Conservation (phyloP, 2,797 vertebrate genomes). For the Chelidonichthys spinosus region DNA sequence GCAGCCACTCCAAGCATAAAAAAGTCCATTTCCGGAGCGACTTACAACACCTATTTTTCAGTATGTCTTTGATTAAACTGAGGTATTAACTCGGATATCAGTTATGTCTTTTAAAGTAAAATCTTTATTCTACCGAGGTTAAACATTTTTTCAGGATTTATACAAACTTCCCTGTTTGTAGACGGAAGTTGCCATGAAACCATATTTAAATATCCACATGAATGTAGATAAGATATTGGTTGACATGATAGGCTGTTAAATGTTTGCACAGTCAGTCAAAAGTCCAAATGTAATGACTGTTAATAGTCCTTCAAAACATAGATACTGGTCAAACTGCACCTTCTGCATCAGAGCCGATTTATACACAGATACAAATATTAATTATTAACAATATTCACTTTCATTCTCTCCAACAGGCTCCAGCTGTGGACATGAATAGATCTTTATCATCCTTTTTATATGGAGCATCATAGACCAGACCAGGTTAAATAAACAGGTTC, state of each 20-base stretch:
- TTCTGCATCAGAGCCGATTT: neutral
- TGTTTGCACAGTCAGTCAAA: neutral
- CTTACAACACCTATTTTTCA: neutral
- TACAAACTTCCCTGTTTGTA: neutral
- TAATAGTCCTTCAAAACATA: neutral
- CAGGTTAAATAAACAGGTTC: no score
- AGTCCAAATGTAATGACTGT: neutral
- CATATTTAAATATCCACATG: no score
- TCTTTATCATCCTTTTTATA: no score
- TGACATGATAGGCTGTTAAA: neutral
- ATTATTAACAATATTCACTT: slow-evolving; percentile 14
- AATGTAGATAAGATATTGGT: no score
- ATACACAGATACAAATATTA: neutral
- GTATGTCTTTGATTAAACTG: neutral
- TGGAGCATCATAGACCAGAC: no score
- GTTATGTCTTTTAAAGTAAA: neutral
- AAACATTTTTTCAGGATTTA: neutral
- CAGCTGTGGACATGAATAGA: no score
- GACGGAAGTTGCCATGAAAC: no score
- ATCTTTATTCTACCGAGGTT: neutral
- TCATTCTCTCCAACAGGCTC: neutral
- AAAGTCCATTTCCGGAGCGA: no score
- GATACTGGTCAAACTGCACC: neutral
- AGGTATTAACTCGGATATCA: neutral
- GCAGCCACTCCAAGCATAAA: no score